Conservation (phyloP, 2,797 vertebrate species). For the Miopithecus talapoin region DNA sequence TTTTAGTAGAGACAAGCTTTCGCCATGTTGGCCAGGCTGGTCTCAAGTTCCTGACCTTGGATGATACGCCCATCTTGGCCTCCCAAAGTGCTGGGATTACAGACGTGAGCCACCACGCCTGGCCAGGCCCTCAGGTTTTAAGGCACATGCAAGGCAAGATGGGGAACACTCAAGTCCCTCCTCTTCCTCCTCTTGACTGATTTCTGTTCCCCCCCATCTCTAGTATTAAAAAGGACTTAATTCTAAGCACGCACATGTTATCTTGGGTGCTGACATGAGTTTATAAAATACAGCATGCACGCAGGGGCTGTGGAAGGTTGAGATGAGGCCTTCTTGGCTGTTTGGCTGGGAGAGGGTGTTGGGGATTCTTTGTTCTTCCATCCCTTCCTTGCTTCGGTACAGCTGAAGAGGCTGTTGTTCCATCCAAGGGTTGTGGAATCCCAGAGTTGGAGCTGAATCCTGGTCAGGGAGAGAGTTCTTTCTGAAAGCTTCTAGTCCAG, state of each 20-base stretch:
- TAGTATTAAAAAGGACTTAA: constrained; percentile 12
- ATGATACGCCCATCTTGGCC: not conserved
- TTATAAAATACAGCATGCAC: not conserved
- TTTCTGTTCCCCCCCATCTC: not conserved
- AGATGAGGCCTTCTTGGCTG: not conserved
- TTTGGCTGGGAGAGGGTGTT: not conserved
- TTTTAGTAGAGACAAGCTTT: not conserved
- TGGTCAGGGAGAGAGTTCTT: not conserved
- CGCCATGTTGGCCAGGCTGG: not conserved
- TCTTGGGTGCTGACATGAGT: not conserved
- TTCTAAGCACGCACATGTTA: not conserved
- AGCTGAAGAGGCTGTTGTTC: not conserved
- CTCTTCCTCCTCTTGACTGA: not conserved
- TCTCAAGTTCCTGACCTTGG: not conserved
- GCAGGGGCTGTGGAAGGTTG: not conserved
- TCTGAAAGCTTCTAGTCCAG: not conserved
- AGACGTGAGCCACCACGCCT: accelerated
- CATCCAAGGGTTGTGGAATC: not conserved
- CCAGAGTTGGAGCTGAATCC: not conserved
- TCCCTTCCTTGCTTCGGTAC: too few relatives aligned
- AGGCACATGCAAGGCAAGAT: not conserved
- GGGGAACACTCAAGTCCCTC: not conserved
- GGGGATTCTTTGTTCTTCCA: not conserved
- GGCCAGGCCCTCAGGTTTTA: not conserved
- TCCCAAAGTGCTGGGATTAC: not conserved